Evolutionary conservation across 2,797 vertebrate genomes (phyloP), one percentile per base, ranked within the genome.

Genomic region (Anisognathus igniventris): DNA sequence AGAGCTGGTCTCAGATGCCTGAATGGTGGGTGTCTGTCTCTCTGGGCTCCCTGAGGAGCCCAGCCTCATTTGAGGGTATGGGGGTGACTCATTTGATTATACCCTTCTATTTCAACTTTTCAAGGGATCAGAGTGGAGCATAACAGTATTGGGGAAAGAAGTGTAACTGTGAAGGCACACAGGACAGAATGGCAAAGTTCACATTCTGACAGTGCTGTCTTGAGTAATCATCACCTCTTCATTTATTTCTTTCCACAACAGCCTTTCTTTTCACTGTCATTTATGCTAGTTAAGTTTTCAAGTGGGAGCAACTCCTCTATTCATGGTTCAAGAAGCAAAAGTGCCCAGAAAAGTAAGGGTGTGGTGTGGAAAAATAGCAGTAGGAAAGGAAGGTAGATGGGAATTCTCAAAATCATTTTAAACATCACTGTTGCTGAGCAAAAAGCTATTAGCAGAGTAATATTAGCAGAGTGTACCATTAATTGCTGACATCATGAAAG

Each of bases 81-180:
- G 35, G 20, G 7, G 5, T 7, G 8, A 67, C 2, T 14, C 0
- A 8, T 74, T 70, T 50, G 28, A 45, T 50, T 47, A 19, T 22
- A 22, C 28, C 24, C 17, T 45, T 56, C 30, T 23, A 6, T 50
- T 86, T 57, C 1, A 6, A 8, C 24, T 83, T 90, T 72, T 20
- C 47, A 66, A 39, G 30, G 13, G 10, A 42, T n/a, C 60, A 24
- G 50, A 89, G 42, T 4, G 60, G 27, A 57, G 4, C 5, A 1
- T 2, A 68, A 20, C 0, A 3, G 9, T 24, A 4, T 2, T 0
- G 1, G 62, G 1, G 47, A 50, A 33, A 15, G 2, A 23, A 14
- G 5, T 15, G 23, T 51, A 44, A 20, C 35, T 86, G 27, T 12
- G 16, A 61, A 54, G 45, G 14, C 2, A 4, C 25, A 15, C 5